Evolutionary conservation across 2,888 invertebrate species (phyloP), one percentile per base, ranked within the genome.

Genomic region (Erebia epiphron): DNA sequence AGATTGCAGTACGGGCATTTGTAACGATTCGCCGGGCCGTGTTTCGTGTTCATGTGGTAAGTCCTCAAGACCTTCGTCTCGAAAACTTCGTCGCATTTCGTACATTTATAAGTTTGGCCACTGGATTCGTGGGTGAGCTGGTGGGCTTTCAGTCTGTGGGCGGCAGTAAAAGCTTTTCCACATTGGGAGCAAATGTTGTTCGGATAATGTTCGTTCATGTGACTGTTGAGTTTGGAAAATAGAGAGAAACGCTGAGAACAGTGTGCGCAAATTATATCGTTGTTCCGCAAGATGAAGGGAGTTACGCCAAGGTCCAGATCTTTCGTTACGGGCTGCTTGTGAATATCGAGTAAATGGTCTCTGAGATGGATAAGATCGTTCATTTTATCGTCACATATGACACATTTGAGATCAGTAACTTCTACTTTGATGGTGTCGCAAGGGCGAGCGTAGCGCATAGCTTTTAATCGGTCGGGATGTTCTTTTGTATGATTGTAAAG

Each of bases 181-280:
- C 92, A 93, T 56, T 84, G 82, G 26, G 83, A 86, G 64, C 92
- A 93, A n/a, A 92, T 87, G 61, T 87, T 86, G 60, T 89, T 86
- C 0, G 87, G 90, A 75, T 86, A 89, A 60, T 93, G 92, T n/a
- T 80, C 79, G 60, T 92, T 92, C 77, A 90, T 86, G 73, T 92
- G 92, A 0, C 79, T 86, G 71, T 92, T 92, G 4, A 92, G 76
- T 73, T 87, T 90, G 0, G 86, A 80, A 68, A 92, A 92, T 2
- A 88, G 71, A 5, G 85, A 84, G 57, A 90, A 93, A 5, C 77
- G 79, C 67, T 84, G 82, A 0, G 81, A 81, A 58, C 92, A 92
- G 62, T 84, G 79, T 0, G 83, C 81, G 71, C 92, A 93, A 0
- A 79, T 73, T 60, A 83, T 87, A 4, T 83, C 80, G 9, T 83